Conservation (phyloP, 2,113 vertebrate species). For the Scalopus aquaticus region DNA sequence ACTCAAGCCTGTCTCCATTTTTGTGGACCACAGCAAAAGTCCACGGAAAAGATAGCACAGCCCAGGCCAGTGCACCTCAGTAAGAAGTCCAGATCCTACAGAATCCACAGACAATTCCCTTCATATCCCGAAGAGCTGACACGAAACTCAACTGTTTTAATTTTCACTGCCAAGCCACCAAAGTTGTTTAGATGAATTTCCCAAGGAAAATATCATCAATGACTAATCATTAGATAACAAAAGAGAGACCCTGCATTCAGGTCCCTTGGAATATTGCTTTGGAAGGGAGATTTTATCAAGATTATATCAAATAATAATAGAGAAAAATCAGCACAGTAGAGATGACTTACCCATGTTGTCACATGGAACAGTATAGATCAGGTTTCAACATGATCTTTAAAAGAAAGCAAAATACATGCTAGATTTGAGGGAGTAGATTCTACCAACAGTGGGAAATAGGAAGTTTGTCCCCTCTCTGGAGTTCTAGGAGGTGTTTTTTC, state of each 20-base stretch:
- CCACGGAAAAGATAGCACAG: not conserved
- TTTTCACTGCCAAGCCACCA: not conserved
- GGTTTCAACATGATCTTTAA: not conserved
- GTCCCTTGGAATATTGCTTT: not conserved
- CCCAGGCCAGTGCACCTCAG: not conserved
- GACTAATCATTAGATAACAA: not conserved
- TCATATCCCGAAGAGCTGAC: not conserved
- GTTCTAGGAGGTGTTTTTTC: not conserved
- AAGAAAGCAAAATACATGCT: not conserved
- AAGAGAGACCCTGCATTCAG: not conserved
- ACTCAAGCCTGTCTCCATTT: not conserved
- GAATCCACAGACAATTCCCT: not conserved
- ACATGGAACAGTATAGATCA: not conserved
- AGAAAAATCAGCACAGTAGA: not conserved
- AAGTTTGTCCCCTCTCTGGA: not conserved
- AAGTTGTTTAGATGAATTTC: not conserved
- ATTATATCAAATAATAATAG: not conserved
- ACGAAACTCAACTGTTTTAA: not conserved
- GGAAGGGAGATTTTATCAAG: not conserved
- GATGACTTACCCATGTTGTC: not conserved
- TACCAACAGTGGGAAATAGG: not conserved
- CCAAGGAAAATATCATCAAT: not conserved
- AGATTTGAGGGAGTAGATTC: not conserved
- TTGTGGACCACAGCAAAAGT: not conserved
- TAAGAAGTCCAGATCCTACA: not conserved